phyloP scores from a whole-genome alignment of 1,140 invertebrate genomes.

The Drosophila mauritiana region DNA sequence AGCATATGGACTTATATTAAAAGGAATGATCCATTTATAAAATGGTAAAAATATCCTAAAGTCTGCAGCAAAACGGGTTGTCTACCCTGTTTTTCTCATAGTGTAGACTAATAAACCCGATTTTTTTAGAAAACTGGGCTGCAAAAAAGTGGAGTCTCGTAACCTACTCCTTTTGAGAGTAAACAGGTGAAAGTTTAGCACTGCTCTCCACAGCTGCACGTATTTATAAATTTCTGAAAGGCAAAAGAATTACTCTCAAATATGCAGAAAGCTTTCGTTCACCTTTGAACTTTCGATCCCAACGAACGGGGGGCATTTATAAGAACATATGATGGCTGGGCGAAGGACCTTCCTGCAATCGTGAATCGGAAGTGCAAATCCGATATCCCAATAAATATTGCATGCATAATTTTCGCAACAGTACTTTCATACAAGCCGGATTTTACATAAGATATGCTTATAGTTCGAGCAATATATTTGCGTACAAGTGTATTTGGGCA shows the following conservation, averaged over 20 bases:
- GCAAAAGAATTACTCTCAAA: constrained; percentile 14
- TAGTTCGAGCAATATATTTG: constrained; percentile 30
- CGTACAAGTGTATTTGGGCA: constrained; percentile 11
- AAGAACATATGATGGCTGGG: constrained; percentile 19
- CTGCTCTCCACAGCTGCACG: constrained; percentile 12
- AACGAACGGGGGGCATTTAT: constrained; percentile 9
- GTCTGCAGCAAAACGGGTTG: too few species aligned
- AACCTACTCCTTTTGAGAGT: constrained; percentile 18
- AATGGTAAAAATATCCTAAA: too few species aligned
- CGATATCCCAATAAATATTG: constrained; percentile 48
- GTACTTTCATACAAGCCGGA: constrained; percentile 37
- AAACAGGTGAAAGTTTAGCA: constrained; percentile 8
- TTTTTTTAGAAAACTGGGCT: not conserved
- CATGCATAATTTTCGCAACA: constrained; percentile 67
- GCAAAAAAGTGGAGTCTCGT: not conserved
- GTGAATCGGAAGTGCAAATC: constrained; percentile 33
- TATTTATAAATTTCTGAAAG: constrained; percentile 46
- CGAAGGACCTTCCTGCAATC: constrained; percentile 20
- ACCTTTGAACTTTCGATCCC: constrained; percentile 9
- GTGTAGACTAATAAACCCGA: not conserved
- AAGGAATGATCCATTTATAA: not conserved
- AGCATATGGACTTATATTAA: not conserved
- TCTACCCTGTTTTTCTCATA: not conserved
- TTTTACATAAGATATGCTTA: constrained; percentile 47
- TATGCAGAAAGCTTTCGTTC: constrained; percentile 6